Percentiles rank a stretch among this genome's conserved stretches.
phyloP scores from a whole-genome alignment of 2,888 invertebrate species.

The Podabrus alpinus region DNA sequence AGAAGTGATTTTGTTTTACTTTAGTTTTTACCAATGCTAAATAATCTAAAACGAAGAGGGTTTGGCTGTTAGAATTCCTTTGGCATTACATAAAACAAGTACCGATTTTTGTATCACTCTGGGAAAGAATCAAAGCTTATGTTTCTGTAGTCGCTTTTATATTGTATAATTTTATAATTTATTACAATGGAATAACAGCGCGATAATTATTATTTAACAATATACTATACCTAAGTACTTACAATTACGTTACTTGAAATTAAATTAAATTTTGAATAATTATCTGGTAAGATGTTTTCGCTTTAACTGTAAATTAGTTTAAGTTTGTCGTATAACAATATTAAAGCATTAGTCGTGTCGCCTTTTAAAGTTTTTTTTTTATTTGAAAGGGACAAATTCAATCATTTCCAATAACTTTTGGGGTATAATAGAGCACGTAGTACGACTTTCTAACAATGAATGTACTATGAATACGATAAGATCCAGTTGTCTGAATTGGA shows the following conservation, averaged over 20 bases:
- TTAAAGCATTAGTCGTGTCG: neutral
- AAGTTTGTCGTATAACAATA: neutral
- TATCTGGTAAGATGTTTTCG: neutral
- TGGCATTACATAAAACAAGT: neutral
- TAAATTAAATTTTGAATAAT: neutral
- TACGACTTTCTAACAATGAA: constrained; percentile 5
- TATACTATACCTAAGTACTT: neutral
- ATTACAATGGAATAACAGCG: neutral
- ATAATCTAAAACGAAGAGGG: neutral
- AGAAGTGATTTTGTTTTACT: neutral
- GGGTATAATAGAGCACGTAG: constrained; percentile 1
- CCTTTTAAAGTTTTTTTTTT: neutral
- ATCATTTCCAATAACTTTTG: constrained; percentile 5
- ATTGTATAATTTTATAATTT: neutral
- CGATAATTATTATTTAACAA: neutral
- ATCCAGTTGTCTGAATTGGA: constrained; percentile 15
- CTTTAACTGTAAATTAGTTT: neutral
- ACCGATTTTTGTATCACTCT: neutral
- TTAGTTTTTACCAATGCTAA: neutral
- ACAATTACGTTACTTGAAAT: neutral
- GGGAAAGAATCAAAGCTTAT: neutral
- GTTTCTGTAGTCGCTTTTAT: no score
- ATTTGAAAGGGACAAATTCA: neutral
- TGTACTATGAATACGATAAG: constrained; percentile 10
- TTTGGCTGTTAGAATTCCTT: neutral